phyloP scores from a whole-genome alignment of 1,140 invertebrate species.

The Hetaerina americana region DNA sequence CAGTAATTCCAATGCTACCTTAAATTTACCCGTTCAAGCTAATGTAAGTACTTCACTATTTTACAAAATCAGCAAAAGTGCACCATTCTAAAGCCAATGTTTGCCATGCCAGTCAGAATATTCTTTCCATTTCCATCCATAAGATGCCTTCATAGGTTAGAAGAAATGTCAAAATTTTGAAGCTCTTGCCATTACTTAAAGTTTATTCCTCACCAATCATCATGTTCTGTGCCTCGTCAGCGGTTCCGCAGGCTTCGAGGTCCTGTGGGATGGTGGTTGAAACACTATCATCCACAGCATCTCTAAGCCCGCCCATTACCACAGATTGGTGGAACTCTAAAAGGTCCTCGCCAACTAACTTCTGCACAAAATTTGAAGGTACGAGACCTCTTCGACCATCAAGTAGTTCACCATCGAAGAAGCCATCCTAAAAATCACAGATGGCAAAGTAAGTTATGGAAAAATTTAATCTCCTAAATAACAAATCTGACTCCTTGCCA shows the following conservation, averaged over 20 bases:
- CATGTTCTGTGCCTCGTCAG: slow-evolving; percentile 4
- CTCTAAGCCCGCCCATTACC: slow-evolving; percentile 42
- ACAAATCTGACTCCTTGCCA: no score
- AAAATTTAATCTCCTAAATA: neutral
- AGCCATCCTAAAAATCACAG: slow-evolving; percentile 55
- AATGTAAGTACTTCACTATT: no score
- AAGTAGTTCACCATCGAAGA: slow-evolving; percentile 88
- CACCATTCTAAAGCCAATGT: neutral
- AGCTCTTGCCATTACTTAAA: neutral
- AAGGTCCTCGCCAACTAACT: slow-evolving; percentile 81
- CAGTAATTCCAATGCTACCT: no score
- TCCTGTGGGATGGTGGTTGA: slow-evolving; percentile 49
- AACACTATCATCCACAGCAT: slow-evolving; percentile 39
- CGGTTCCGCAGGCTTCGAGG: slow-evolving; percentile 23
- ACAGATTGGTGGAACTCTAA: slow-evolving; percentile 81
- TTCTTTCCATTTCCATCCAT: neutral
- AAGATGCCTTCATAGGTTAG: neutral
- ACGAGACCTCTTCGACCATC: slow-evolving; percentile 89
- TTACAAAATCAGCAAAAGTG: neutral
- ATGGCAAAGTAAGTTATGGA: neutral
- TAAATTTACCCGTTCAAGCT: no score
- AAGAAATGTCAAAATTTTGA: neutral
- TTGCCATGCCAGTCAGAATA: neutral
- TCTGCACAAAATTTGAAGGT: slow-evolving; percentile 94
- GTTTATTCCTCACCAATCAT: slow-evolving; percentile 6